Evolutionary conservation across 2,797 vertebrate species (phyloP), one percentile per base, ranked within the genome.

Genomic region (Astyanax mexicanus): DNA sequence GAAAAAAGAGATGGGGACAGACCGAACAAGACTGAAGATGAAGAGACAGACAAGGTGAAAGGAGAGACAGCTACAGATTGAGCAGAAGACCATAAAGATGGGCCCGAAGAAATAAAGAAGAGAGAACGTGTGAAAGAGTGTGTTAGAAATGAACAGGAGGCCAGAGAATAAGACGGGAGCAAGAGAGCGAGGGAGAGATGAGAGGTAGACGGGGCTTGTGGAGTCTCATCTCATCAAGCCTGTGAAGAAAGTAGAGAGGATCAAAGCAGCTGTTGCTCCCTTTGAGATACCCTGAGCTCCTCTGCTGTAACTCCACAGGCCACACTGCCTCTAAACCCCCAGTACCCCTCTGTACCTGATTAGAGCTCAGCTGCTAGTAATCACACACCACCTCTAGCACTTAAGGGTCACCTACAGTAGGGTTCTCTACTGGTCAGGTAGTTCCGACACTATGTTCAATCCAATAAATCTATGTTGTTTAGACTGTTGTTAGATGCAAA

Each of bases 221-320:
- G 29, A 49, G 78, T 80, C 73, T 79, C 47, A 54, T 84, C 75
- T 83, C 66, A 77, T 76, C 74, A 58, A 64, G 69, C 77, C 64
- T 21, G 17, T 71, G 67, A 72, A 66, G 75, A 65, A 69, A 66
- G 74, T 55, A 57, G 51, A 61, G 60, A 38, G 72, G 72, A 79
- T 82, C 74, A 72, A 79, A 75, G 76, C 66, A 69, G 55, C 40
- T 47, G 62, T 74, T 67, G 45, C 64, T 78, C 25, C 57, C 61
- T 77, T 23, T 58, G 70, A 65, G 69, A 73, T 23, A 37, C 62
- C 66, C 52, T 35, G 52, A 52, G 67, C 69, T 40, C 54, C 32
- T 42, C n/a, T 64, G 49, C 72, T 62, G n/a, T n/a, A n/a, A n/a
- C 23, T n/a, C 4, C 57, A 35, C 55, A 55, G 6, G 12, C 25